Percentiles rank a stretch among this genome's conserved stretches.
Conservation (phyloP, 1,140 invertebrate genomes). For the Platyscapa corneri region DNA sequence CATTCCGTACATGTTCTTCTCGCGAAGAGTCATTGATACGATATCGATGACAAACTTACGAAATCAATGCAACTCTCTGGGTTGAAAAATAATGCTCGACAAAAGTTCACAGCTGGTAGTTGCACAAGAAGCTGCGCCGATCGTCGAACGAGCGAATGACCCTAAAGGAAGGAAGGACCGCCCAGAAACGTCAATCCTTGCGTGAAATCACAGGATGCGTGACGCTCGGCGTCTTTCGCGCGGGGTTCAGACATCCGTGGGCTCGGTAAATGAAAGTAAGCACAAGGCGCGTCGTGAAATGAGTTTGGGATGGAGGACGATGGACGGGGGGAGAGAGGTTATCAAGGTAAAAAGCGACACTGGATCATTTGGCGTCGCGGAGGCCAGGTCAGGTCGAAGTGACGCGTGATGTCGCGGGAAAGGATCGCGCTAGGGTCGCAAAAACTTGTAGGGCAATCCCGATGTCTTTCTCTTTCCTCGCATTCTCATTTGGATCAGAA, state of each 20-base stretch:
- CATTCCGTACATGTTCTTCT: too few species aligned
- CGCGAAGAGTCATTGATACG: too few species aligned
- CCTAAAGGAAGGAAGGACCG: not conserved
- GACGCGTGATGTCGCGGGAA: not conserved
- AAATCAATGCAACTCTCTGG: not conserved
- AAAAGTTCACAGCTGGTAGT: not conserved
- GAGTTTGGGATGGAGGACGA: too few species aligned
- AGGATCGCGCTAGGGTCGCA: not conserved
- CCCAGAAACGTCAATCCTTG: not conserved
- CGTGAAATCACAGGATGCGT: not conserved
- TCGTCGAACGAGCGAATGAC: not conserved
- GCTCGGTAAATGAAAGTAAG: not conserved
- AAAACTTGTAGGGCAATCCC: conserved; percentile 29
- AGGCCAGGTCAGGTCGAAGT: not conserved
- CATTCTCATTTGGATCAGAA: conserved; percentile 36
- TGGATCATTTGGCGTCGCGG: not conserved
- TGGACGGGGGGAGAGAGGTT: not conserved
- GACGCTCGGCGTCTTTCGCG: too few species aligned
- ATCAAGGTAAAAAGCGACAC: not conserved
- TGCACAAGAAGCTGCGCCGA: not conserved
- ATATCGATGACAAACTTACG: not conserved
- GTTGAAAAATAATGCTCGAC: not conserved
- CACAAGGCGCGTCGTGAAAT: not conserved
- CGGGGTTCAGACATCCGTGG: not conserved
- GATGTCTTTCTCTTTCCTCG: not conserved